Evolutionary conservation across 2,888 invertebrate genomes (phyloP).

Genomic region (Hypsopygia costalis): DNA sequence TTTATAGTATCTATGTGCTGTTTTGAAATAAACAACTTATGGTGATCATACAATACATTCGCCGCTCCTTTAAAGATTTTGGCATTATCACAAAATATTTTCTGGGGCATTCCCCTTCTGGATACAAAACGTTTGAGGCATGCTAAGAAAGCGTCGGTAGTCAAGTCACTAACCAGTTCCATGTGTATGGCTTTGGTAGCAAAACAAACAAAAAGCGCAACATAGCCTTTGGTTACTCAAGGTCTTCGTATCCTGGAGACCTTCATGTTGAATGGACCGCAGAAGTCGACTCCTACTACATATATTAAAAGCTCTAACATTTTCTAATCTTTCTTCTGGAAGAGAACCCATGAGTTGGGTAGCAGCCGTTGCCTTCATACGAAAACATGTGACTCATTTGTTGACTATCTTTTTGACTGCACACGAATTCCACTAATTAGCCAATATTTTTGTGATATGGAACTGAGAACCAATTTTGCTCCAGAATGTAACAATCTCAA

Average conservation of each 20-base stretch:
- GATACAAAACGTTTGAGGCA: slow-evolving; percentile 15
- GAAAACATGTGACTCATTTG: too few relatives aligned
- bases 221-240: slow-evolving; percentile 14
- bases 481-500: too few relatives aligned
- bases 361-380: slow-evolving; percentile 7
- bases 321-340: slow-evolving; percentile 6
- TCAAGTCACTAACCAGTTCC: slow-evolving; percentile 13
- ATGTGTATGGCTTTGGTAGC: slow-evolving; percentile 16
- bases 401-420: slow-evolving; percentile 5
- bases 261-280: slow-evolving; percentile 18
- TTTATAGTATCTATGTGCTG: slow-evolving; percentile 7
- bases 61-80: too few relatives aligned
- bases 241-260: slow-evolving; percentile 11
- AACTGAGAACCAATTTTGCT: background rate
- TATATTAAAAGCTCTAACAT: slow-evolving; percentile 11
- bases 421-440: slow-evolving; percentile 2
- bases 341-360: slow-evolving; percentile 10
- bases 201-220: slow-evolving; percentile 4
- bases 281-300: slow-evolving; percentile 18
- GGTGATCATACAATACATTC: too few relatives aligned
- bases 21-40: background rate
- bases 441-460: slow-evolving; percentile 9
- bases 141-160: slow-evolving; percentile 14
- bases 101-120: slow-evolving; percentile 11
- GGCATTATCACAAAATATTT: slow-evolving; percentile 17